These are phyloP conservation scores for Bilobella aurantiaca DNA, from an alignment of 1,140 invertebrate genomes.

Conservation along the genomic window DNA sequence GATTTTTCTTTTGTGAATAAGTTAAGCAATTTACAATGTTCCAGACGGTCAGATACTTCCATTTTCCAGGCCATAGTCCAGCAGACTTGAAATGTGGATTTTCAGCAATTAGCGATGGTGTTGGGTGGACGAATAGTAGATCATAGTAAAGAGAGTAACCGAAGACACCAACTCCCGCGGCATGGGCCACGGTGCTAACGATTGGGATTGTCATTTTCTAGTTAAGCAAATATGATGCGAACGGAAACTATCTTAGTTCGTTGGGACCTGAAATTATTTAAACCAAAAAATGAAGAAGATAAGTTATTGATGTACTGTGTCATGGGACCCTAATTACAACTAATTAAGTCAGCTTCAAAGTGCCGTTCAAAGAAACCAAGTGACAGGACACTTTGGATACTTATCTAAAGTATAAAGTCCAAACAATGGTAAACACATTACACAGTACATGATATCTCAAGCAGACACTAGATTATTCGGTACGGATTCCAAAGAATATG, in stretches of 20 bases:
- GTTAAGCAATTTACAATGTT: constrained; percentile 9
- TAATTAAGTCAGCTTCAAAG: too few species aligned
- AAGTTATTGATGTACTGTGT: too few species aligned
- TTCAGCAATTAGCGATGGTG: constrained; percentile 7
- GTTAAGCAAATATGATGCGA: background rate
- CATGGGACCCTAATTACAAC: too few species aligned
- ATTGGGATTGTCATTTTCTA: background rate
- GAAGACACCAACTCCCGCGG: constrained; percentile 25
- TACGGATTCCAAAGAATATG: too few species aligned
- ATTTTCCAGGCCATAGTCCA: constrained; percentile 55
- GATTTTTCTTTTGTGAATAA: background rate
- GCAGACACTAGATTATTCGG: too few species aligned
- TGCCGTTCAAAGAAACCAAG: too few species aligned
- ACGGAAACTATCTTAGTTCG: too few species aligned
- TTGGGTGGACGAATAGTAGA: constrained; percentile 18
- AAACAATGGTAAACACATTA: too few species aligned
- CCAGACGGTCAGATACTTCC: constrained; percentile 76
- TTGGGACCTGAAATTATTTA: too few species aligned
- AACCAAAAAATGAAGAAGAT: background rate
- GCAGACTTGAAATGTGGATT: constrained; percentile 16
- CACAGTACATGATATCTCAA: too few species aligned
- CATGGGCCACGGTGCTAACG: constrained; percentile 13
- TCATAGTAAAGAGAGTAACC: constrained; percentile 33
- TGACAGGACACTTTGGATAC: too few species aligned
- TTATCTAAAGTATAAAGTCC: too few species aligned